Conservation (phyloP, 1,140 invertebrate genomes). For the Eurosta solidaginis region DNA sequence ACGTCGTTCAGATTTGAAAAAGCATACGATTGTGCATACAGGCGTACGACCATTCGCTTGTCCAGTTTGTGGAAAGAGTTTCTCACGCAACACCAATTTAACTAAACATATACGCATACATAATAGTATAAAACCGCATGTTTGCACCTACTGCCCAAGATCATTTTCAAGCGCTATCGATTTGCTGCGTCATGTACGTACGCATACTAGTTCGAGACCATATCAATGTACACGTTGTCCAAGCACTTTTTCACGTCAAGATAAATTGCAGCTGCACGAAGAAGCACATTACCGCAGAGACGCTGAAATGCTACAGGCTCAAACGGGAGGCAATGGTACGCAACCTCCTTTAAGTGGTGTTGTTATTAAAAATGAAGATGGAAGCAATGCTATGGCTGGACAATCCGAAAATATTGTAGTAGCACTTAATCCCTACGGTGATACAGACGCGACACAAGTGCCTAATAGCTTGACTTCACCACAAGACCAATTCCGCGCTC, state of each 20-base stretch:
- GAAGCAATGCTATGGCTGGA: background rate
- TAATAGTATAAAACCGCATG: slow-evolving; percentile 70
- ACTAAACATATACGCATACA: slow-evolving; percentile 82
- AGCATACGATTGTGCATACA: slow-evolving; percentile 75
- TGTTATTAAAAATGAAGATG: background rate
- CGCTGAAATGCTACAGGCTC: slow-evolving; percentile 6
- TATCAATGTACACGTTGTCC: slow-evolving; percentile 71
- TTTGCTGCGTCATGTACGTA: slow-evolving; percentile 70
- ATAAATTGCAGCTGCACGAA: slow-evolving; percentile 68
- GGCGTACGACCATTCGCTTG: slow-evolving; percentile 72
- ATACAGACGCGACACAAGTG: background rate
- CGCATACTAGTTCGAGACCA: slow-evolving; percentile 74
- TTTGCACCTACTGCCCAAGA: slow-evolving; percentile 73
- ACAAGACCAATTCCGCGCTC: background rate
- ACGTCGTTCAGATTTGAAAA: slow-evolving; percentile 68
- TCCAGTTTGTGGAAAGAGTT: slow-evolving; percentile 70
- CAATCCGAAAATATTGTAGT: slow-evolving; percentile 1
- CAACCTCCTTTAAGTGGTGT: background rate
- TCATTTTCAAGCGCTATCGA: slow-evolving; percentile 75
- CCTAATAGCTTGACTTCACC: background rate
- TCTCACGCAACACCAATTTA: slow-evolving; percentile 79
- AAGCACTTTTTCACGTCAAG: slow-evolving; percentile 68
- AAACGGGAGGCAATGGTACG: background rate
- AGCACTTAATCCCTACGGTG: background rate
- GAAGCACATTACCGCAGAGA: slow-evolving; percentile 61